Base-by-base conservation (phyloP, 2,797 vertebrate genomes). In the Odontamblyopus rebecca region DNA sequence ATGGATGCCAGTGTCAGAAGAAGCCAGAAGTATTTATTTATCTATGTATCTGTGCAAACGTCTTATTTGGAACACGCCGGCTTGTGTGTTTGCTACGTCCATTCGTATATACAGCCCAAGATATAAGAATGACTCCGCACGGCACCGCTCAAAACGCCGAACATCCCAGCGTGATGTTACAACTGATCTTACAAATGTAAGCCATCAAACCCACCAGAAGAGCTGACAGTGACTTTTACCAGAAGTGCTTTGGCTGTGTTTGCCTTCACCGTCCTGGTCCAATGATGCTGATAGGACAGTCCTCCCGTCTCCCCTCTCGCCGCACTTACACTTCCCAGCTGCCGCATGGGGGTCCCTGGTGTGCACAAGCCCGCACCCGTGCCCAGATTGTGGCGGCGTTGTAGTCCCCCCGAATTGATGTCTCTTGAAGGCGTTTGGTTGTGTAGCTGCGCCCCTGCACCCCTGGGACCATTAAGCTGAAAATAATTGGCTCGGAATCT, bases 401-500 rank as follows among this genome's bases (percentile, higher is more conserved):
- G 89, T 92, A 91, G 93, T 93, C 91, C 91, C 88, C 91, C 91
- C 88, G 90, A 92, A 90, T 90, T 89, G 89, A 91, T 92, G 89
- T 93, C 91, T 92, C 91, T 92, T 89, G 91, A 90, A 92, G 89
- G 89, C 93, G 89, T 94, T 94, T 93, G 94, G 59, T 61, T 94
- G 30, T 94, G 92, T 93, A 93, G 87, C 89, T 90, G 59, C 89
- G 86, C 89, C 89, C 83, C 78, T 78, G 85, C 84, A 88, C 93
- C 92, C 92, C 62, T 79, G 93, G 93, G 94, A 93, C 93, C 92
- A 94, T 95, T 95, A 94, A 94, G 93, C 93, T 94, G 93, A 94
- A 95, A 94, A 95, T 95, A 95, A 95, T 95, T 95, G 94, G 93
- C 93, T 93, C 89, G 85, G 91, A 92, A 92, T 94, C 93, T 92